Conservation (phyloP, 2,888 invertebrate species). For the Exocentrus adspersus region DNA sequence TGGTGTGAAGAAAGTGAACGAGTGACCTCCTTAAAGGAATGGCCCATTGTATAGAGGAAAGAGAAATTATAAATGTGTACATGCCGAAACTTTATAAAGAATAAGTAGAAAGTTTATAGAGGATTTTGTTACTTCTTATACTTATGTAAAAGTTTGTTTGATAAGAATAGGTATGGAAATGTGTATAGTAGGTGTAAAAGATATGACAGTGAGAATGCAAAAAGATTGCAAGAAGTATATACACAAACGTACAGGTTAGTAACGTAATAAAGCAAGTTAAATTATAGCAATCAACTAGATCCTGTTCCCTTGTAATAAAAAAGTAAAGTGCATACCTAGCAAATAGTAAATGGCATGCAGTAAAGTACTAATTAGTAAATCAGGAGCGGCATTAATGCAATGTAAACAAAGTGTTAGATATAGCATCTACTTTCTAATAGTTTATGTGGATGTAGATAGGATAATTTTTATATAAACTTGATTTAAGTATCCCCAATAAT, state of each 20-base stretch:
- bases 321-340: slow-evolving; percentile 27
- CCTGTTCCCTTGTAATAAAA: background rate
- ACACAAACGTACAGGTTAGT: slow-evolving; percentile 2
- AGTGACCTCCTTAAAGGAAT: background rate
- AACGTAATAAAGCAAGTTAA: background rate
- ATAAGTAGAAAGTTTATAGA: slow-evolving; percentile 1
- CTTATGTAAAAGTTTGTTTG: background rate
- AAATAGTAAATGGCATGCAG: slow-evolving; percentile 27
- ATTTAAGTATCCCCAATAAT: slow-evolving; percentile 20
- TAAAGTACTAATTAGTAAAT: slow-evolving; percentile 11
- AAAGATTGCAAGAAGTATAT: background rate
- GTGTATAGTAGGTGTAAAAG: slow-evolving; percentile 12
- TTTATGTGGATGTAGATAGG: slow-evolving; percentile 12
- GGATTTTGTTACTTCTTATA: slow-evolving; percentile 3
- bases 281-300: background rate
- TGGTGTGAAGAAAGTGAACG: background rate
- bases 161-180: background rate
- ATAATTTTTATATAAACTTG: slow-evolving; percentile 16
- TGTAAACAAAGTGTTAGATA: slow-evolving; percentile 25
- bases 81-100: slow-evolving; percentile 14
- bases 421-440: slow-evolving; percentile 39
- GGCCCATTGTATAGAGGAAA: background rate
- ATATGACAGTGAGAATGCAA: background rate
- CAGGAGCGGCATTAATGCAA: slow-evolving; percentile 19
- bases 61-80: slow-evolving; percentile 8